phyloP scores from a whole-genome alignment of 1,140 invertebrate genomes.

The Cydia strobilella region DNA sequence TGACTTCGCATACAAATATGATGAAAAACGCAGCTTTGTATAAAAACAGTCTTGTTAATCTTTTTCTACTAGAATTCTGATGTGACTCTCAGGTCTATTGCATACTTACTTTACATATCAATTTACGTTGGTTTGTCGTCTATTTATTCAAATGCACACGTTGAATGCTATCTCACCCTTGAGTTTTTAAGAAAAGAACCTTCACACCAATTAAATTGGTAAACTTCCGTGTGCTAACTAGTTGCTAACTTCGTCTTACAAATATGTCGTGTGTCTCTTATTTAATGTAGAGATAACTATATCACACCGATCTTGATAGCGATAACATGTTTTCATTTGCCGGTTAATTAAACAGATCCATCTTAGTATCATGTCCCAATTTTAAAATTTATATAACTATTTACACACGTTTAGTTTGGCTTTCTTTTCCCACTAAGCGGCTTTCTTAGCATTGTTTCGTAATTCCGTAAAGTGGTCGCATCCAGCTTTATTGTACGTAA shows the following conservation, averaged over 20 bases:
- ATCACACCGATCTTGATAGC: conserved; percentile 18
- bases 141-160: conserved; percentile 38
- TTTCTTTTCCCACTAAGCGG: conserved; percentile 72
- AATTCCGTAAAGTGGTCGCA: conserved; percentile 62
- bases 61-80: neutral
- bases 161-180: conserved; percentile 47
- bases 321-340: conserved; percentile 16
- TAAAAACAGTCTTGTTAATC: neutral
- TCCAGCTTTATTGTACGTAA: conserved; percentile 62
- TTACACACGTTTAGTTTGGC: conserved; percentile 52
- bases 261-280: conserved; percentile 37
- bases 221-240: conserved; percentile 42
- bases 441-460: conserved; percentile 76
- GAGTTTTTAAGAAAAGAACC: conserved; percentile 43
- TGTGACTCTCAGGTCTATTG: neutral
- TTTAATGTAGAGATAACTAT: conserved; percentile 14
- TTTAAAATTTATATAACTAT: conserved; percentile 30
- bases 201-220: conserved; percentile 46
- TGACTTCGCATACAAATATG: neutral
- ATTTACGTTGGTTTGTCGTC: neutral
- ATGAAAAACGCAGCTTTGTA: neutral
- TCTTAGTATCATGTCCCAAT: conserved; percentile 4
- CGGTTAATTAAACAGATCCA: conserved; percentile 20
- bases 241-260: conserved; percentile 36
- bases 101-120: neutral